A percentile compares a stretch with the other conserved stretches of the same genome.
Evolutionary conservation across 1,140 invertebrate species (phyloP).

Genomic region (Tenebrio molitor): DNA sequence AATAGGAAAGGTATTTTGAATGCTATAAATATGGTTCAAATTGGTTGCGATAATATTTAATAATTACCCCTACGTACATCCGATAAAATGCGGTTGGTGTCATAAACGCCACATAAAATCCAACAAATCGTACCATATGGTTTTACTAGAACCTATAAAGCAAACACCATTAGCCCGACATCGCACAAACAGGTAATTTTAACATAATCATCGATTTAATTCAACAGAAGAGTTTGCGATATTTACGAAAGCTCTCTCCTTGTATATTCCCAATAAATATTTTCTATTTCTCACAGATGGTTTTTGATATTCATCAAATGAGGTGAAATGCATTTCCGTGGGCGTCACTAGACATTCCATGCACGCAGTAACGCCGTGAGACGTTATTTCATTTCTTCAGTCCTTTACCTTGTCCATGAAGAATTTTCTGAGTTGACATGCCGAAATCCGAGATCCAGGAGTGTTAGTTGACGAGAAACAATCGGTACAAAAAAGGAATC

Average conservation of each 20-base stretch:
- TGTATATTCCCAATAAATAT: slow-evolving; percentile 45
- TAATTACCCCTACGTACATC: slow-evolving; percentile 27
- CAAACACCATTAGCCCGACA: slow-evolving; percentile 27
- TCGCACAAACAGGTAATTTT: slow-evolving; percentile 22
- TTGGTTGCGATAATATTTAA: slow-evolving; percentile 36
- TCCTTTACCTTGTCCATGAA: slow-evolving; percentile 14
- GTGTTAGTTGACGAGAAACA: neutral
- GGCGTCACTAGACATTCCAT: slow-evolving; percentile 46
- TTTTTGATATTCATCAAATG: slow-evolving; percentile 47
- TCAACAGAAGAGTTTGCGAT: slow-evolving; percentile 46
- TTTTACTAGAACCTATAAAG: slow-evolving; percentile 33
- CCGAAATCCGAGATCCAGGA: slow-evolving; percentile 3
- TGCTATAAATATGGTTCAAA: slow-evolving; percentile 36
- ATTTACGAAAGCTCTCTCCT: slow-evolving; percentile 46
- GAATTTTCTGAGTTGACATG: slow-evolving; percentile 21
- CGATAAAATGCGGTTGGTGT: slow-evolving; percentile 29
- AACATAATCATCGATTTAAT: slow-evolving; percentile 37
- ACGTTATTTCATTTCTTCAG: slow-evolving; percentile 44
- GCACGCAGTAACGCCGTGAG: slow-evolving; percentile 46
- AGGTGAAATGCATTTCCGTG: slow-evolving; percentile 46
- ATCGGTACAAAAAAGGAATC: neutral
- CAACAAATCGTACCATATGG: slow-evolving; percentile 46
- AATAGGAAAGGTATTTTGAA: slow-evolving; percentile 3
- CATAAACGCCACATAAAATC: slow-evolving; percentile 42
- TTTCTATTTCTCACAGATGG: slow-evolving; percentile 47